These are phyloP conservation scores for Calliphora vomitoria DNA, from an alignment of 2,888 invertebrate genomes.

Conservation along the genomic window DNA sequence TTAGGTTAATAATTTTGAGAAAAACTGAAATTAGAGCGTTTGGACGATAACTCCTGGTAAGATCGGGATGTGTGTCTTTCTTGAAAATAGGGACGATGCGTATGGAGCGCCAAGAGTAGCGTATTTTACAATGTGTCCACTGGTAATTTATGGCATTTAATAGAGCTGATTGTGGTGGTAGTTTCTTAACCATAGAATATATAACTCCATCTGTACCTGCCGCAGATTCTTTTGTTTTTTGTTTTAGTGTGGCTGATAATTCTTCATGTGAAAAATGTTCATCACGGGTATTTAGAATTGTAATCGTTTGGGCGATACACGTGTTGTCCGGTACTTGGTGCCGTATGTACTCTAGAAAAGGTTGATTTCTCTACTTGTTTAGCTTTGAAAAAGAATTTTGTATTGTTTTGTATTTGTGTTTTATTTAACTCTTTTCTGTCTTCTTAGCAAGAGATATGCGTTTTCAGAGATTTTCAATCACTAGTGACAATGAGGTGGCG, in stretches of 20 bases:
- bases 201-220: neutral
- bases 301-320: neutral
- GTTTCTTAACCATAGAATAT: neutral
- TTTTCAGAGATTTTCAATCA: too few species aligned
- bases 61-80: too few species aligned
- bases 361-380: too few species aligned
- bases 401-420: too few species aligned
- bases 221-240: neutral
- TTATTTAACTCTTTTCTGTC: too few species aligned
- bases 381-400: too few species aligned
- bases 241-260: neutral
- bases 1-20: too few species aligned
- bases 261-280: neutral
- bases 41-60: too few species aligned
- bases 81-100: neutral
- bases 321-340: neutral
- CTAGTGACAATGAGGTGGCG: too few species aligned
- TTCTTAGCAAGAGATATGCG: too few species aligned
- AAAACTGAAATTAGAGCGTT: too few species aligned
- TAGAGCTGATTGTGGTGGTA: neutral
- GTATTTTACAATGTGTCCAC: neutral
- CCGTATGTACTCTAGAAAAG: too few species aligned
- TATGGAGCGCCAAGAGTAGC: neutral
- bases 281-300: neutral
- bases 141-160: neutral